Evolutionary conservation across 2,888 invertebrate genomes (phyloP).

Genomic region (Calephelis perditalis): DNA sequence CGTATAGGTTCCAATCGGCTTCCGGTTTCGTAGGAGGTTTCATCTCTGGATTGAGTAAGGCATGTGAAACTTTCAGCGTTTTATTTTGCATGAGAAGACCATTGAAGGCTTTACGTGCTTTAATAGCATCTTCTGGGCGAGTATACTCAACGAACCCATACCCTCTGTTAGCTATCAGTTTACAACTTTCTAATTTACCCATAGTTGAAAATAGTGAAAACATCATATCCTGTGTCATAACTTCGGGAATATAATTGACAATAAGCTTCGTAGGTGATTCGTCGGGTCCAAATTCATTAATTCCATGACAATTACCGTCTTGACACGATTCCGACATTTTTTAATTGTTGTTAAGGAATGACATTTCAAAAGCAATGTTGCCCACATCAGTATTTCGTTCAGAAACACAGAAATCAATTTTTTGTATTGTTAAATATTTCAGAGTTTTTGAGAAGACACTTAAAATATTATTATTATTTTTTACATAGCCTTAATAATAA

Average conservation of each 20-base stretch:
- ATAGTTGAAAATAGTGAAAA: slow-evolving; percentile 76
- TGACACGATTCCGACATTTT: slow-evolving; percentile 80
- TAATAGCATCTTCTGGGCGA: slow-evolving; percentile 70
- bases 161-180: slow-evolving; percentile 76
- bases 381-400: slow-evolving; percentile 48
- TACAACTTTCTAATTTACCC: slow-evolving; percentile 79
- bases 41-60: slow-evolving; percentile 69
- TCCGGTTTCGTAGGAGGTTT: slow-evolving; percentile 75
- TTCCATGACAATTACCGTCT: slow-evolving; percentile 79
- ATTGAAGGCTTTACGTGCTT: slow-evolving; percentile 73
- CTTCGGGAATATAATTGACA: slow-evolving; percentile 78
- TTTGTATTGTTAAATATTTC: too few relatives aligned
- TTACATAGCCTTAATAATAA: too few relatives aligned
- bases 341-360: slow-evolving; percentile 78
- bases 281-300: slow-evolving; percentile 73
- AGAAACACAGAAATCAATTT: slow-evolving; percentile 31
- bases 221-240: slow-evolving; percentile 79
- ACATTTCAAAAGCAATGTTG: slow-evolving; percentile 65
- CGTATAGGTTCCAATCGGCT: slow-evolving; percentile 77
- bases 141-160: slow-evolving; percentile 77
- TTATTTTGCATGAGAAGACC: slow-evolving; percentile 76
- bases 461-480: too few relatives aligned
- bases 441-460: too few relatives aligned
- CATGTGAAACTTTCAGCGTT: slow-evolving; percentile 74
- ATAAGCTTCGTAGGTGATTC: slow-evolving; percentile 78